Evolutionary conservation across 2,888 invertebrate species (phyloP).

Genomic region (Lepidonotus clava): DNA sequence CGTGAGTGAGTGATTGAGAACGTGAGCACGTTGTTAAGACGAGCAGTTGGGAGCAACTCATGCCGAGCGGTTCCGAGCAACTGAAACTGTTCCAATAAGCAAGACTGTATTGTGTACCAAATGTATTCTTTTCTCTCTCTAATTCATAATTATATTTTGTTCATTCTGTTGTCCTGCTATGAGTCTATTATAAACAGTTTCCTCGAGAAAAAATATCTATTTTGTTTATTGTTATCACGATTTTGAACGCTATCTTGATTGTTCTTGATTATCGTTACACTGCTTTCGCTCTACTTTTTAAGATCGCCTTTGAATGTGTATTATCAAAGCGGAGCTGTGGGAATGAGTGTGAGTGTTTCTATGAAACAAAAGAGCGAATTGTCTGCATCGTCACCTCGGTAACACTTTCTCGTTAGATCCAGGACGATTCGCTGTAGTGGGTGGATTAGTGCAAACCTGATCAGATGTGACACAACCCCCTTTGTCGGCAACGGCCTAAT

Average conservation of each 20-base stretch:
- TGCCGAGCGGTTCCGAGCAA: background rate
- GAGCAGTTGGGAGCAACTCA: background rate
- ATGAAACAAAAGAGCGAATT: background rate
- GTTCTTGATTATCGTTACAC: background rate
- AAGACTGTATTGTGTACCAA: background rate
- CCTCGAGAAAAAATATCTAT: no score
- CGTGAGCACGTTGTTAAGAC: background rate
- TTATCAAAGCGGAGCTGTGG: background rate
- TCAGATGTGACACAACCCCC: background rate
- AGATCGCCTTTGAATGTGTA: slow-evolving; percentile 5
- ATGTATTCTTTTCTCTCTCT: background rate
- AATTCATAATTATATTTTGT: background rate
- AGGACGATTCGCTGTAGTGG: background rate
- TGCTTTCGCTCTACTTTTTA: background rate
- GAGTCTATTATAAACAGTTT: no score
- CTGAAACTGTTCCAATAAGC: background rate
- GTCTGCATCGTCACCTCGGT: background rate
- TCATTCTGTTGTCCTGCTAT: no score
- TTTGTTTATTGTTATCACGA: no score
- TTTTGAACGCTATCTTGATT: background rate
- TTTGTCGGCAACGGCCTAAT: no score
- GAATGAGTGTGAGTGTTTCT: background rate
- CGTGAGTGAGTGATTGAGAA: background rate
- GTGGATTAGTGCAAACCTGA: background rate
- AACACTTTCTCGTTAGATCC: background rate